Base-by-base conservation (phyloP, 2,888 invertebrate species). In the Drosophila atroscutellata region DNA sequence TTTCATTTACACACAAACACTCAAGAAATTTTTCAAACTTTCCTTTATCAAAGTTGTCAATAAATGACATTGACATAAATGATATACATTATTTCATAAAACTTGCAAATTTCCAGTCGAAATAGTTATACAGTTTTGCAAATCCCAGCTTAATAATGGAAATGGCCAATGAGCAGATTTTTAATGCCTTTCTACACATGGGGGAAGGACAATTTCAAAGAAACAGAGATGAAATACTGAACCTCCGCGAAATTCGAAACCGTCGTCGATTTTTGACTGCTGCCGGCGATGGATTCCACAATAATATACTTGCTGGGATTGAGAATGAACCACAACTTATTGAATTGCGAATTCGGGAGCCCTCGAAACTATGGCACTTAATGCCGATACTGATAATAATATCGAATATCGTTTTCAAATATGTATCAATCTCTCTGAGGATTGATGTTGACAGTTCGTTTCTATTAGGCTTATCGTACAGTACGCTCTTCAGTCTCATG, bases 261-360 rank as follows among this genome's bases (percentile, higher is more conserved):
- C 26, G 9, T 18, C 26, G 8, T 15, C 28, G 8, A 39, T 20
- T 26, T 3, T 42, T 67, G 13, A 50, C 20, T 6, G 84, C 63
- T 2, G 79, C 68, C 24, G 81, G 81, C n/a, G 85, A 81, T 56
- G 81, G 81, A 34, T 26, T 11, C 1, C 63, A 75, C 28, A 71
- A 72, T 45, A 58, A 70, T 37, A 59, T 26, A 3, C 20, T 34
- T 2, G 20, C 8, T 5, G 20, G 37, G 30, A 28, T 52, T 9
- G 54, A 47, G 5, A 45, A 59, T 50, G 2, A 15, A 8, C 60
- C 63, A 5, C 45, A 49, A 7, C 26, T 72, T 8, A 36, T 72
- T 7, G 18, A 71, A 5, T 8, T 72, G 11, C 68, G 36, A n/a
- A 26, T 20, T 6, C 11, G 42, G 6, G 11, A 3, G 11, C 0